Base-by-base conservation (phyloP, 2,113 vertebrate species). In the Barbus barbus region DNA sequence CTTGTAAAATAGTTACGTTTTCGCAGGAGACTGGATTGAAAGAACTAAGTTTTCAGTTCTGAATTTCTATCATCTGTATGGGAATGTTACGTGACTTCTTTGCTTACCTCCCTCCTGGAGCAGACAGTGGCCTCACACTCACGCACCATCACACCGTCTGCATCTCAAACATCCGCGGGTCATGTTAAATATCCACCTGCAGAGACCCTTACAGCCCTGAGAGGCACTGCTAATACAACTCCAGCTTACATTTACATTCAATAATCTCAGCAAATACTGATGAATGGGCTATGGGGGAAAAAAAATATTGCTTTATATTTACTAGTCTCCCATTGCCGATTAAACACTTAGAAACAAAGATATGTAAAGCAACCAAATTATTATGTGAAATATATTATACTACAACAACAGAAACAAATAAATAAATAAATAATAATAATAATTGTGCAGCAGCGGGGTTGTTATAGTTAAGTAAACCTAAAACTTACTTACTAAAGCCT, bases 121-220 rank as follows among this genome's bases (percentile, higher is more conserved):
- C 72, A 83, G 91, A 91, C 61, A 85, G 9, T 12, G 11, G 41
- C 41, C 90, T 86, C 86, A 82, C 85, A 81, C 90, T 86, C 86
- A 82, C 85, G 82, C 83, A 81, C 89, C 85, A 90, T 90, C 85
- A 87, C 87, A 88, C 78, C 71, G 28, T 78, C 80, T 75, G 85
- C 63, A 60, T 83, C 65, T 51, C 18, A 36, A 56, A 38, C 20
- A n/a, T 51, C 63, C 38, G 20, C 3, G 24, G 18, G 14, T 61
- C 82, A 65, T 36, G 71, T n/a, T 85, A 69, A 77, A 71, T 71
- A 69, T 69, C 14, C 82, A 2, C 33, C 53, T 41, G 53, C 75
- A 78, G 53, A 78, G 60, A 78, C 31, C 22, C 33, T 36, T n/a
- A 56, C 48, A 77, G 51, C 31, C 48, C 48, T 41, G 53, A n/a